phyloP scores from a whole-genome alignment of 2,797 vertebrate species.

The Falco novaeseelandiae region DNA sequence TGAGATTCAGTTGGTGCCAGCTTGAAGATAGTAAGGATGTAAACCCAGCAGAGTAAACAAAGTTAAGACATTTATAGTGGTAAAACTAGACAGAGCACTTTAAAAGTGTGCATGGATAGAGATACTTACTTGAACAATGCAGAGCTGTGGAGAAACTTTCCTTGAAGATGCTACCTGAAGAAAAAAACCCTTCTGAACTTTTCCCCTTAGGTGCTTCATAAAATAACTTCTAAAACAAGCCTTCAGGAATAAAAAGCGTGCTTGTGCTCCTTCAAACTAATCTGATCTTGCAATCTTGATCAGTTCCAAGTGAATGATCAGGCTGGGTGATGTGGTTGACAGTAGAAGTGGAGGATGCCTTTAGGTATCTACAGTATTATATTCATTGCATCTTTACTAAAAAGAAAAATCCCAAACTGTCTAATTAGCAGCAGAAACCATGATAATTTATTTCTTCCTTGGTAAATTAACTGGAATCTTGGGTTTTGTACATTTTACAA shows the following conservation, averaged over 20 bases:
- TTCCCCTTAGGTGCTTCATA: rapidly evolving
- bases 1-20: not conserved
- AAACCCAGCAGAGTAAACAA: not conserved
- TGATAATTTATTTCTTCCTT: not conserved
- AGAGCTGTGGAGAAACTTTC: not conserved
- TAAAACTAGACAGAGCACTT: not conserved
- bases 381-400: not conserved
- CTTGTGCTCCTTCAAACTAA: not conserved
- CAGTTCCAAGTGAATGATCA: not conserved
- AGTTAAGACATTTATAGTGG: not conserved
- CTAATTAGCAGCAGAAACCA: not conserved
- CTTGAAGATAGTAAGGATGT: not conserved
- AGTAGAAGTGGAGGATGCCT: not conserved
- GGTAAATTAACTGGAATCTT: not conserved
- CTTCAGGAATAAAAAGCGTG: not conserved
- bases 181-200: not conserved
- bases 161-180: not conserved
- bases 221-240: not conserved
- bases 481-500: not conserved
- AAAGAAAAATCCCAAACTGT: not conserved
- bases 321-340: not conserved
- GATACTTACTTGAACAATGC: not conserved
- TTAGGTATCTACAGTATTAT: not conserved
- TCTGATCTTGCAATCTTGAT: not conserved
- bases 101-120: not conserved